Conservation (phyloP, 2,888 invertebrate species). For the Leptura quadrifasciata region DNA sequence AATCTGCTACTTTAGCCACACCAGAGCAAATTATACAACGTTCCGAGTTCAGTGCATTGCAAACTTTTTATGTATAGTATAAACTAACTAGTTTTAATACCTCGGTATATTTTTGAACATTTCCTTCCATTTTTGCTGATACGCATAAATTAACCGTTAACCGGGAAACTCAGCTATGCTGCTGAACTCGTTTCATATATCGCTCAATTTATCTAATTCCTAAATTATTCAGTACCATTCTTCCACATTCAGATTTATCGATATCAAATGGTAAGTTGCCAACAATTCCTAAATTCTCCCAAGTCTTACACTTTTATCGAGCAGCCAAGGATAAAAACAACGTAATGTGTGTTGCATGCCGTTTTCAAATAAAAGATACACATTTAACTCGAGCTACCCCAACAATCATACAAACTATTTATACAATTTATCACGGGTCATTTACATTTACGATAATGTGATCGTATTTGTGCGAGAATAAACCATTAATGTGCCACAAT, state of each 20-base stretch:
- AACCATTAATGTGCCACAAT: conserved; percentile 5
- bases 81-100: too few relatives aligned
- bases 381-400: conserved; percentile 24
- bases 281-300: conserved; percentile 1
- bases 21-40: too few relatives aligned
- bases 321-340: conserved; percentile 3
- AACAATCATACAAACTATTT: conserved; percentile 24
- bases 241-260: neutral
- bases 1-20: too few relatives aligned
- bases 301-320: conserved; percentile 18
- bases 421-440: conserved; percentile 16
- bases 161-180: neutral
- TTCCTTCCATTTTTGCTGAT: neutral
- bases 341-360: conserved; percentile 18
- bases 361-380: conserved; percentile 23
- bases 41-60: too few relatives aligned
- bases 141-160: neutral
- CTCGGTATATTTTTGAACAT: too few relatives aligned
- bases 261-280: conserved; percentile 16
- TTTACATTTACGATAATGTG: conserved; percentile 29
- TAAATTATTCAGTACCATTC: conserved; percentile 23
- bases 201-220: neutral
- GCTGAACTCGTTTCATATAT: neutral
- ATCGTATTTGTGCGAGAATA: conserved; percentile 11
- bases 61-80: too few relatives aligned